Evolutionary conservation across 1,140 invertebrate species (phyloP), one percentile per base, ranked within the genome.

Genomic region (Camponotus vicinus): DNA sequence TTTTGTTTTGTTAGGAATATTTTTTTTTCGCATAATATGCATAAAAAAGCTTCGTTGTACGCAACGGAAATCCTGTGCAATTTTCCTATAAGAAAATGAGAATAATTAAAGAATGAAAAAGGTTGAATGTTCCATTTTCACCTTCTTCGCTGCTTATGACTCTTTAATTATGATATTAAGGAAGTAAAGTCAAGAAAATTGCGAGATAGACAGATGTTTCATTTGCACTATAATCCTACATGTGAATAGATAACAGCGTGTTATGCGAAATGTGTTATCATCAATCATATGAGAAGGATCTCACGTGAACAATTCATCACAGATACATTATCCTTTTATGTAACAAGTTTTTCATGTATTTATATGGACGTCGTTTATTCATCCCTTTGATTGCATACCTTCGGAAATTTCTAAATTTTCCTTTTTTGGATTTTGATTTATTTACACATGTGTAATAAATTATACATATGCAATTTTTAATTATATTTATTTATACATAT

Each of bases 221-320:
- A 70, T 70, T n/a, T 32, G 34, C 64, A 69, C 32, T 69, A 64
- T 66, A 80, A 32, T 42, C 3, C n/a, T 42, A 21, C 49, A 52
- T 57, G 63, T 18, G 78, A 80, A 42, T 21, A 42, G 78, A 80
- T 80, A 70, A 70, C 15, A 52, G 18, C 13, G 13, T 42, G 63
- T 80, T 80, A 70, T 70, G n/a, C 42, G 27, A 70, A 70, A 70
- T 59, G 52, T 11, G 34, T 80, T 57, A 80, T 70, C 78, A 49
- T 59, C 66, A 70, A 70, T 70, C 49, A 42, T 70, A 32, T 80
- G 66, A 21, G 78, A 80, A 80, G 34, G 18, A 34, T 70, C 66
- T 80, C 78, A 80, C 78, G 78, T 5, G 21, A 69, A 70, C 7
- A 40, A 69, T 55, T 13, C 63, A 21, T 13, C 32, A 40, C 13